Base-by-base conservation (phyloP, 2,888 invertebrate genomes). In the Lomographa bimaculata region DNA sequence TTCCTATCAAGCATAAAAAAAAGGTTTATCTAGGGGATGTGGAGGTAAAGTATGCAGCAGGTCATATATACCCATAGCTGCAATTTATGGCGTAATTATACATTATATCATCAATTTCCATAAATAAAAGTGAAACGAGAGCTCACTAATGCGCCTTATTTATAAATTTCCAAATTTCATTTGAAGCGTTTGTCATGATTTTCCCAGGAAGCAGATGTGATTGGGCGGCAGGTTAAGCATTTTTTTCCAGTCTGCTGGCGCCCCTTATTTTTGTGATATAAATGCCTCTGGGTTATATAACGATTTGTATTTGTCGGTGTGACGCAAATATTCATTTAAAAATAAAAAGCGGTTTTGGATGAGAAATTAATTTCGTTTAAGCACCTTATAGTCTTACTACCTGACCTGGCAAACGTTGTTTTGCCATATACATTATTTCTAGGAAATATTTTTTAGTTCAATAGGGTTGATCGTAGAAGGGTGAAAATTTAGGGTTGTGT, bases 151-250 rank as follows among this genome's bases (percentile, higher is more conserved):
- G n/a, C n/a, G n/a, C n/a, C n/a, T n/a, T n/a, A n/a, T n/a, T n/a
- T n/a, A n/a, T n/a, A n/a, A n/a, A n/a, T n/a, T n/a, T n/a, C 39
- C 16, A 52, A 49, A 54, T 45, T 54, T 46, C 54, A 56, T 60
- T 64, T 62, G 52, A 54, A 71, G 67, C 71, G 74, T 78, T 73
- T 62, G 68, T 74, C 71, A 77, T 74, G 69, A 72, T 70, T 67
- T 64, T 68, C 65, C 26, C 61, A 58, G 64, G 68, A 66, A 72
- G 71, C 71, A 66, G 79, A 80, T 79, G 74, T 77, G 80, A 80
- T 79, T 75, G 71, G 68, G 65, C 46, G 65, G 61, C 71, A 78
- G 75, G 77, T 81, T 78, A 77, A 73, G 74, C 71, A 73, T 78
- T 79, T n/a, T 76, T 79, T 84, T 80, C 73, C 79, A 71, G 68